These are phyloP conservation scores for Otocyon megalotis DNA, from an alignment of 2,113 vertebrate genomes.

Conservation along the genomic window DNA sequence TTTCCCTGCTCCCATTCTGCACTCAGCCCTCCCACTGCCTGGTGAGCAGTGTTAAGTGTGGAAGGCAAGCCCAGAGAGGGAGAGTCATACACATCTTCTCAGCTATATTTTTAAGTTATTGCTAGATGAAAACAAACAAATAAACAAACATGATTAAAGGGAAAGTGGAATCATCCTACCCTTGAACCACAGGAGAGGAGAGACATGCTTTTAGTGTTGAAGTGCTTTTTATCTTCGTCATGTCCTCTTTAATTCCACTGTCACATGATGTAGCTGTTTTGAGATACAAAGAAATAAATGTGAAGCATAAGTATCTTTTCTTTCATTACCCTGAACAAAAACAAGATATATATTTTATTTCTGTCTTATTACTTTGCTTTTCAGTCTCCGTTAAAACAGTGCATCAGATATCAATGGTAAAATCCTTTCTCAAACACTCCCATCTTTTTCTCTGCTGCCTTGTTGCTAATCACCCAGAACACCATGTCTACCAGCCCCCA, in stretches of 20 bases:
- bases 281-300: conserved; percentile 36
- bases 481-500: background rate
- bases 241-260: conserved; percentile 82
- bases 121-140: background rate
- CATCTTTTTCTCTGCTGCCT: background rate
- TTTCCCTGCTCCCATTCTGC: background rate
- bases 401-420: background rate
- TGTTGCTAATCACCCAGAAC: background rate
- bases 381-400: background rate
- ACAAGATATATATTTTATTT: background rate
- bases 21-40: background rate
- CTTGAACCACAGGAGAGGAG: conserved; percentile 87
- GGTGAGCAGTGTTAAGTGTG: background rate
- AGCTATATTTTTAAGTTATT: background rate
- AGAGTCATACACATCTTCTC: background rate
- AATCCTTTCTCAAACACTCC: background rate
- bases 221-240: conserved; percentile 84
- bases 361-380: background rate
- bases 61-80: background rate
- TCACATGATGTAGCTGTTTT: conserved; percentile 86
- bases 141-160: background rate
- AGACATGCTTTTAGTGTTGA: conserved; percentile 88
- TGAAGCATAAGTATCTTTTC: background rate
- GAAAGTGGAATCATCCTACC: conserved; percentile 84
- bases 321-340: background rate